Percentiles rank a stretch among this genome's conserved stretches.
Evolutionary conservation across 2,888 invertebrate genomes (phyloP).

Genomic region (Clanis bilineata): DNA sequence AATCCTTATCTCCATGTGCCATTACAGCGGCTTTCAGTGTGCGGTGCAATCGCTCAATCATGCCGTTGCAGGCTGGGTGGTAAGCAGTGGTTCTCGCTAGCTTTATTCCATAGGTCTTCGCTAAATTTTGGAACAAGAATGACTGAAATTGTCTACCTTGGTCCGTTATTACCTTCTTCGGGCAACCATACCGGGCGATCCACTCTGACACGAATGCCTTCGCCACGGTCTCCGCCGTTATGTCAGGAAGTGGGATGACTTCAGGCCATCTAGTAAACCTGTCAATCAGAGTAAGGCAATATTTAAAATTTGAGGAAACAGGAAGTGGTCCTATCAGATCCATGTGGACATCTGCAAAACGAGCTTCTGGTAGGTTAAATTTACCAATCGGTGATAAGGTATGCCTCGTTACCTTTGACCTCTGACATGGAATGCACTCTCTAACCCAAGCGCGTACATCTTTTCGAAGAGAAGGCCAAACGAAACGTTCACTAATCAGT

Average conservation of each 20-base stretch:
- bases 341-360: not conserved
- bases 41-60: no score
- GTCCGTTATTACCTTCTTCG: not conserved
- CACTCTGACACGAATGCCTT: not conserved
- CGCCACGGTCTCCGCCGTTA: not conserved
- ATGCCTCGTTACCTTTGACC: conserved; percentile 2
- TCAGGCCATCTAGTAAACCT: conserved; percentile 16
- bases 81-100: no score
- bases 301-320: not conserved
- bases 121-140: not conserved
- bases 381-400: not conserved
- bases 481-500: not conserved
- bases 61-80: no score
- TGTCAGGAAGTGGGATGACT: not conserved
- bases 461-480: conserved; percentile 9
- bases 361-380: no score
- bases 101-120: not conserved
- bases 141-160: conserved; percentile 1
- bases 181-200: conserved; percentile 1
- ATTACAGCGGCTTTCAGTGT: no score
- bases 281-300: conserved; percentile 8
- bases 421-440: conserved; percentile 7
- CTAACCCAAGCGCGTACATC: conserved; percentile 8
- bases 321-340: conserved; percentile 14
- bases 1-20: no score